Percentiles rank a stretch among this genome's conserved stretches.
These are phyloP conservation scores for Panthera leo DNA, from an alignment of 2,113 vertebrate species.

Conservation along the genomic window DNA sequence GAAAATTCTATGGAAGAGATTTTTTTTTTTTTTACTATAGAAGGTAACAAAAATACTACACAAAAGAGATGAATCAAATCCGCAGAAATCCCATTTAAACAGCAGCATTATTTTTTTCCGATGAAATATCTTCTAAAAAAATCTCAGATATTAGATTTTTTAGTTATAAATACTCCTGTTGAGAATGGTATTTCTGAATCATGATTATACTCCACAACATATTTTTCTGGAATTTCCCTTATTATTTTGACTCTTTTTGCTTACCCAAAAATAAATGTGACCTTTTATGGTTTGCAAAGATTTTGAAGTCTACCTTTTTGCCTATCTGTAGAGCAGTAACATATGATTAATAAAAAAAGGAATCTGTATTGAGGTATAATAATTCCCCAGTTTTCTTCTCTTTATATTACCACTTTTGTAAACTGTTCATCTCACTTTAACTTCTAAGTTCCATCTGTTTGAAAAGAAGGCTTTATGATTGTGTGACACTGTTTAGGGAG, in stretches of 20 bases:
- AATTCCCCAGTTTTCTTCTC: constrained; percentile 7
- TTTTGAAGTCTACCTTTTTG: constrained; percentile 21
- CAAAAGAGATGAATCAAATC: neutral
- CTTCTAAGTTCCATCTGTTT: neutral
- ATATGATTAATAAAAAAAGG: constrained; percentile 65
- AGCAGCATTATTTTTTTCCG: neutral
- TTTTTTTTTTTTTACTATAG: neutral
- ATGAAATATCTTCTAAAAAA: neutral
- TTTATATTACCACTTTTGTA: neutral
- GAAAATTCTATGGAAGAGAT: constrained; percentile 24
- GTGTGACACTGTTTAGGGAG: neutral
- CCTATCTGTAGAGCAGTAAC: neutral
- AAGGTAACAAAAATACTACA: neutral
- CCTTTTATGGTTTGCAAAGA: neutral
- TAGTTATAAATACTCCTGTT: neutral
- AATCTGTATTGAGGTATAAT: constrained; percentile 39
- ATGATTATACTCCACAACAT: neutral
- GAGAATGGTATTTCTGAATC: neutral
- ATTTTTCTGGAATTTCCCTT: neutral
- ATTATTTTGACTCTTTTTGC: neutral
- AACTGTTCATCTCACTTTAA: neutral
- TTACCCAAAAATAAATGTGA: neutral
- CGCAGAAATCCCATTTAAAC: neutral
- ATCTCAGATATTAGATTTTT: constrained; percentile 6
- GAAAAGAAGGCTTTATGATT: neutral